These are phyloP conservation scores for Nephrocerus scutellatus DNA, from an alignment of 2,888 invertebrate species.

Conservation along the genomic window DNA sequence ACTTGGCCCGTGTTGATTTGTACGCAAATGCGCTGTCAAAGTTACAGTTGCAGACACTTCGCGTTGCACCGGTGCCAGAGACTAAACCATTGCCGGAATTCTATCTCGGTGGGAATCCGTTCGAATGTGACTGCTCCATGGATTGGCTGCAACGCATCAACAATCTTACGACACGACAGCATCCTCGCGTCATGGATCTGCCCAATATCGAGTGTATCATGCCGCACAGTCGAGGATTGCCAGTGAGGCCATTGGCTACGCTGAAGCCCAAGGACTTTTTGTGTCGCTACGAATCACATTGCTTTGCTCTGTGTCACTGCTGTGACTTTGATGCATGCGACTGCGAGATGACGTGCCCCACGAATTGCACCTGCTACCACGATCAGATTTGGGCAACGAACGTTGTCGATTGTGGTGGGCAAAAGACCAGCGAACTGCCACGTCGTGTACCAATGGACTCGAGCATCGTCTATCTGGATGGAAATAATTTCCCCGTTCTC, in stretches of 20 bases:
- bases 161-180: constrained; percentile 76
- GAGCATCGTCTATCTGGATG: constrained; percentile 87
- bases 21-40: constrained; percentile 80
- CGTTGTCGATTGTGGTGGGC: constrained; percentile 83
- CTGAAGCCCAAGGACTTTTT: constrained; percentile 83
- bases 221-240: constrained; percentile 76
- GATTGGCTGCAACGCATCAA: constrained; percentile 90
- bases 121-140: constrained; percentile 92
- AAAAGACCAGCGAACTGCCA: constrained; percentile 70
- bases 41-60: constrained; percentile 73
- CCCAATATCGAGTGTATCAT: constrained; percentile 83
- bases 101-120: constrained; percentile 87
- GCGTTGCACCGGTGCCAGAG: constrained; percentile 62
- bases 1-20: constrained; percentile 80
- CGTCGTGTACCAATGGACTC: constrained; percentile 91
- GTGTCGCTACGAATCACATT: constrained; percentile 87
- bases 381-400: constrained; percentile 92
- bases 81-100: constrained; percentile 72
- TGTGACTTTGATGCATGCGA: constrained; percentile 96
- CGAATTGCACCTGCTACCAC: constrained; percentile 89
- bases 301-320: constrained; percentile 91
- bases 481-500: constrained; percentile 77
- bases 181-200: constrained; percentile 83
- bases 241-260: constrained; percentile 68
- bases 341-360: constrained; percentile 94